phyloP scores from a whole-genome alignment of 2,797 vertebrate species.

The Salarias fasciatus region DNA sequence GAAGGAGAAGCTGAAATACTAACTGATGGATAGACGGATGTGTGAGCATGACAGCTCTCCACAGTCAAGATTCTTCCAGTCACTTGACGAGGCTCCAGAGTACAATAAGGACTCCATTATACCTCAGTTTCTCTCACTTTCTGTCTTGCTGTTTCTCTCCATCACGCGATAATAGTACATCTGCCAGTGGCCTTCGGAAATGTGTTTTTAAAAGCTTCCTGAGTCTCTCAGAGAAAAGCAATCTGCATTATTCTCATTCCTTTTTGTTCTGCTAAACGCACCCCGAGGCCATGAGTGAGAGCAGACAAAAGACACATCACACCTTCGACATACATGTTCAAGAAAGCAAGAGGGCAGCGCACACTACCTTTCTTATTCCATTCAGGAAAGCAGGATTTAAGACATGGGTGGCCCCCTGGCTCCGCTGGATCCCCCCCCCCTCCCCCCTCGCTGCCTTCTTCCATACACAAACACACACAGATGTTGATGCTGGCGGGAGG shows the following conservation, averaged over 20 bases:
- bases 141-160: constrained; percentile 21
- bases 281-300: not conserved
- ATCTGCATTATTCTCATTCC: constrained; percentile 18
- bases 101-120: constrained; percentile 65
- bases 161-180: constrained; percentile 34
- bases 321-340: constrained; percentile 14
- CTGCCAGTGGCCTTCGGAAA: constrained; percentile 24
- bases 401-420: constrained; percentile 52
- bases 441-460: not conserved
- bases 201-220: constrained; percentile 57
- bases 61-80: constrained; percentile 48
- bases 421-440: constrained; percentile 18
- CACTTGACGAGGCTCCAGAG: constrained; percentile 50
- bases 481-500: constrained; percentile 63
- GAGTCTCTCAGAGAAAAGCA: constrained; percentile 27
- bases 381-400: constrained; percentile 33
- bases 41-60: constrained; percentile 11
- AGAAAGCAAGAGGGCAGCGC: not conserved
- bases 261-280: constrained; percentile 10
- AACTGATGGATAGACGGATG: constrained; percentile 32
- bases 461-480: constrained; percentile 29
- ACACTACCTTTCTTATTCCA: constrained; percentile 8
- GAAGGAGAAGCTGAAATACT: constrained; percentile 14
- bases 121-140: constrained; percentile 21
- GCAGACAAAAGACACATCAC: not conserved